Conservation (phyloP, 2,113 vertebrate species). For the Pteruthius melanotis region DNA sequence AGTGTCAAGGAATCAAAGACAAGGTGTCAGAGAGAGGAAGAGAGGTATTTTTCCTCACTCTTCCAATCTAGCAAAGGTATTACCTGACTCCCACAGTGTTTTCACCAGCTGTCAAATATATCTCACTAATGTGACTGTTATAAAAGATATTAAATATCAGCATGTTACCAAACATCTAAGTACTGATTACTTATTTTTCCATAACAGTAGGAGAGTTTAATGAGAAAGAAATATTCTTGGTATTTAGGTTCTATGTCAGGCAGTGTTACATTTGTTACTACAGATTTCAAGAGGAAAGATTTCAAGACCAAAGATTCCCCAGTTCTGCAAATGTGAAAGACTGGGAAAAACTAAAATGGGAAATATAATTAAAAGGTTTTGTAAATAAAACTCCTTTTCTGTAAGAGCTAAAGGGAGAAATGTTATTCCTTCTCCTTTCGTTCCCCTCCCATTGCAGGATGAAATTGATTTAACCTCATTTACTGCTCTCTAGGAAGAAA, state of each 20-base stretch:
- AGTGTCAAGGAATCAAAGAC: not conserved
- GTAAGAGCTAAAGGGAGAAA: not conserved
- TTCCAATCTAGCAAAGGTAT: not conserved
- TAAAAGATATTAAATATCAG: not conserved
- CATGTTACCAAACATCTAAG: not conserved
- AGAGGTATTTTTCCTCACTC: not conserved
- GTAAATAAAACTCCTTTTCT: not conserved
- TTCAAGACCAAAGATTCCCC: not conserved
- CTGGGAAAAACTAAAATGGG: not conserved
- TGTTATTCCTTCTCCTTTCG: not conserved
- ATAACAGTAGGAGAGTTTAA: not conserved
- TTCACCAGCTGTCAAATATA: constrained; percentile 19
- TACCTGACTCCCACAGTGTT: constrained; percentile 14
- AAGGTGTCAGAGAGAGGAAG: not conserved
- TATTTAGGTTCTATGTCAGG: not conserved
- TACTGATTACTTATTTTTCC: not conserved
- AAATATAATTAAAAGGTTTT: not conserved
- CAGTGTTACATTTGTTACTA: not conserved
- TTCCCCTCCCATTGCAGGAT: not conserved
- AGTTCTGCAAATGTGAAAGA: not conserved
- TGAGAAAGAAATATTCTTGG: not conserved
- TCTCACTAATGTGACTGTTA: not conserved
- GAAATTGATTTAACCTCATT: constrained; percentile 69
- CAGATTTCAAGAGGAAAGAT: not conserved
- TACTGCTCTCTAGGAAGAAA: constrained; percentile 69